Percentiles rank a stretch among this genome's conserved stretches.
Evolutionary conservation across 2,888 invertebrate species (phyloP).

Genomic region (Agrochola macilenta): DNA sequence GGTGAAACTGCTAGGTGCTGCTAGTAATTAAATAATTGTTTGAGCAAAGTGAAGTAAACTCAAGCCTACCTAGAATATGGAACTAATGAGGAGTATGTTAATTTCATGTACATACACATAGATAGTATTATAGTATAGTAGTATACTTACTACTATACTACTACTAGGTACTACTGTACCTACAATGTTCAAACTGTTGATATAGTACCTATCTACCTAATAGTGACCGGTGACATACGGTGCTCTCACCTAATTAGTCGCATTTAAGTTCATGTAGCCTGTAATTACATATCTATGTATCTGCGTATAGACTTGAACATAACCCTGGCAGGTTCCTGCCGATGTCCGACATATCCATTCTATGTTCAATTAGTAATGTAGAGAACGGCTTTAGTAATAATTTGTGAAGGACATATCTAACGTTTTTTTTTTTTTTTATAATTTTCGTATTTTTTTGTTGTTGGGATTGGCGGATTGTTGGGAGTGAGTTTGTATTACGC

Average conservation of each 20-base stretch:
- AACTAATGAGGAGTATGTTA: background rate
- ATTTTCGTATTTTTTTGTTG: too few relatives aligned
- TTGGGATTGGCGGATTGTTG: too few relatives aligned
- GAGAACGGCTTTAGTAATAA: too few relatives aligned
- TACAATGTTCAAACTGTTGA: background rate
- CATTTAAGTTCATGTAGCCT: conserved; percentile 5
- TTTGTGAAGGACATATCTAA: too few relatives aligned
- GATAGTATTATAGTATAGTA: too few relatives aligned
- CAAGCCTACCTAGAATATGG: background rate
- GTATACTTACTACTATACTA: too few relatives aligned
- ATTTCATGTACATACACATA: background rate
- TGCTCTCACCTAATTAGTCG: conserved; percentile 25
- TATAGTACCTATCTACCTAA: background rate
- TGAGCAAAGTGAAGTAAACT: background rate
- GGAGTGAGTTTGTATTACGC: too few relatives aligned
- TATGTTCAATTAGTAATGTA: too few relatives aligned
- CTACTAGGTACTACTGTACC: too few relatives aligned
- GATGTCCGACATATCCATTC: conserved; percentile 4
- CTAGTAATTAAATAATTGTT: background rate
- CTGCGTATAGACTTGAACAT: background rate
- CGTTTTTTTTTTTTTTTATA: too few relatives aligned
- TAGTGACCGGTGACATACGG: conserved; percentile 16
- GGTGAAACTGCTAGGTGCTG: too few relatives aligned
- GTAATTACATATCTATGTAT: conserved; percentile 1
- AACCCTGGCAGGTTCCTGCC: background rate